Base-by-base conservation (phyloP, 2,113 vertebrate species). In the Diglossa brunneiventris region DNA sequence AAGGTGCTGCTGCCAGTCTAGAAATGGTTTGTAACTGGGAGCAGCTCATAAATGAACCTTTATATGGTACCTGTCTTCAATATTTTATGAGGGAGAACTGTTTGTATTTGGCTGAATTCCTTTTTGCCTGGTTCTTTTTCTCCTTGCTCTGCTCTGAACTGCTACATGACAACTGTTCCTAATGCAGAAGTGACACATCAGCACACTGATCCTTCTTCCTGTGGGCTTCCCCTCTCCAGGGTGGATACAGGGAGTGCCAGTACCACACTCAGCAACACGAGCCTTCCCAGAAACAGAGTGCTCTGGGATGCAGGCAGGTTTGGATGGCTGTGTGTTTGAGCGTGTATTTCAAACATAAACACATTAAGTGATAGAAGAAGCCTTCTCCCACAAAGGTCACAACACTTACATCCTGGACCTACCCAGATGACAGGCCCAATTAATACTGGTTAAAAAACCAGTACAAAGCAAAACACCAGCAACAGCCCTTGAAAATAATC, bases 311-410 rank as follows among this genome's bases (percentile, higher is more conserved):
- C 2, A 10, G 61, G 62, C 73, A 76, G 61, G 69, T 87, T 90
- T 52, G 35, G 47, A 74, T 81, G 56, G 72, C 78, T 1, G 0
- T 21, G 64, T 64, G 41, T 61, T 69, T 55, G 55, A 89, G 63
- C 47, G 26, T 7, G n/a, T 73, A 87, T 72, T 94, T 92, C 87
- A 97, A 95, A 94, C 64, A 87, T 44, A 91, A 96, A 94, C 91
- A 94, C 62, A 62, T 87, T 70, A 80, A 61, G 68, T 15, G 64
- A 82, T 26, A 83, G 78, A 83, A 92, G 39, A 77, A 67, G 75
- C 76, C 37, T 39, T 90, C 68, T 95, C 92, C 84, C 89, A 73
- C 72, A 63, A 44, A 90, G 42, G 53, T 87, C 92, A 81, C 69
- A 53, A 41, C 46, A 64, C 78, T 74, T 86, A 53, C 7, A 90